phyloP scores from a whole-genome alignment of 30 jellyfish, hydroid and myxozoan genomes.

The Aurelia sp. region DNA sequence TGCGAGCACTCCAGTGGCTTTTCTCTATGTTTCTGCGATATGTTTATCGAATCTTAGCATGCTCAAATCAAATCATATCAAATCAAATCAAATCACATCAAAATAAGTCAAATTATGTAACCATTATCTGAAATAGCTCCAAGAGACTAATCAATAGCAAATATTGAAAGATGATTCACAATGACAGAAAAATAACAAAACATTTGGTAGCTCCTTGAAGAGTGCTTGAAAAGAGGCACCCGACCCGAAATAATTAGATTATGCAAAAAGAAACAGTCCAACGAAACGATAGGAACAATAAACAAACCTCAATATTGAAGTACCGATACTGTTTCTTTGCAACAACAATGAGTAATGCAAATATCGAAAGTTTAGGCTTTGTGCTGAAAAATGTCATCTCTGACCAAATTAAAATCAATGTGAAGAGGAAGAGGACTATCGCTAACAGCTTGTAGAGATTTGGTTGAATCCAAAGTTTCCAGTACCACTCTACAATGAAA shows the following conservation, averaged over 20 bases:
- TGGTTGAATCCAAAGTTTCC: constrained; percentile 89
- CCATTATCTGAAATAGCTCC: too few relatives aligned
- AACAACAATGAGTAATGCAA: constrained; percentile 76
- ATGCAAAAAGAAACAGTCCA: not conserved
- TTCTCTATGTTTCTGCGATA: too few relatives aligned
- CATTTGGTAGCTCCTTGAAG: too few relatives aligned
- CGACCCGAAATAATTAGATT: not conserved
- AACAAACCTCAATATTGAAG: constrained; percentile 81
- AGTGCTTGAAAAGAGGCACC: too few relatives aligned
- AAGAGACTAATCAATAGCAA: too few relatives aligned
- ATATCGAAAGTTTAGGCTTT: constrained; percentile 88
- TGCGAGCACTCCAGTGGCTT: too few relatives aligned
- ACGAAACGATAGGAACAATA: not conserved
- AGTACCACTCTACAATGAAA: constrained; percentile 74
- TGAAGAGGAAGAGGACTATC: constrained; percentile 57
- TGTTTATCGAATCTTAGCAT: too few relatives aligned
- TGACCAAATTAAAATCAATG: constrained; percentile 92
- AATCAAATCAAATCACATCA: too few relatives aligned
- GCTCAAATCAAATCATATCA: too few relatives aligned
- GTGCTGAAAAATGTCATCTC: constrained; percentile 97
- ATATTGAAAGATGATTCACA: too few relatives aligned
- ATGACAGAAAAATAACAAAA: too few relatives aligned
- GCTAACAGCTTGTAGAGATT: constrained; percentile 75
- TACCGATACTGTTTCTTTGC: constrained; percentile 83
- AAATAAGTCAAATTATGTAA: too few relatives aligned